A percentile compares a stretch with the other conserved stretches of the same genome.
Evolutionary conservation across 2,797 vertebrate species (phyloP).

Genomic region (Periparus ater): DNA sequence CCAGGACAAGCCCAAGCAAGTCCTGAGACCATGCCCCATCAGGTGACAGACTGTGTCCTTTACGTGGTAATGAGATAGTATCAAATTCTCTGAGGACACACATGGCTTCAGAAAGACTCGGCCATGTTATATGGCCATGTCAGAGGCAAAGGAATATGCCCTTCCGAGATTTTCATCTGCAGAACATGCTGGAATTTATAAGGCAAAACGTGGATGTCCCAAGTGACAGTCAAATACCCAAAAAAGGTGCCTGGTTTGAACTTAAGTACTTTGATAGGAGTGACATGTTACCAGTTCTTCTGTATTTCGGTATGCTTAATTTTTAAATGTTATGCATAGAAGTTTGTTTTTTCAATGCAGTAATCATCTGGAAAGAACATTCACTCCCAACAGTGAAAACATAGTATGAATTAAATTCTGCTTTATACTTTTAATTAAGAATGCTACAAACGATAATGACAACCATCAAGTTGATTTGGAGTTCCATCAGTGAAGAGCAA

Average conservation of each 20-base stretch:
- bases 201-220: background rate
- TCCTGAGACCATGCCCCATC: background rate
- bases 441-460: background rate
- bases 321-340: background rate
- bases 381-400: background rate
- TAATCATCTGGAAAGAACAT: background rate
- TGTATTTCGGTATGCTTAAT: background rate
- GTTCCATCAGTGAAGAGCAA: background rate
- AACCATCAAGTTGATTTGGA: conserved; percentile 21
- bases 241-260: background rate
- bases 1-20: background rate
- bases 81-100: background rate
- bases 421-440: conserved; percentile 13
- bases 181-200: background rate
- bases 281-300: background rate
- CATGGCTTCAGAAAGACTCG: background rate
- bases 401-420: background rate
- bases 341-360: background rate
- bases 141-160: background rate
- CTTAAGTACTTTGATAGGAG: background rate
- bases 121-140: background rate
- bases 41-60: background rate
- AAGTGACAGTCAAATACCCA: background rate
- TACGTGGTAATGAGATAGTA: background rate
- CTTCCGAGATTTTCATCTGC: background rate